Evolutionary conservation across 1,140 invertebrate species (phyloP).

Genomic region (Brachionus manjavacas): DNA sequence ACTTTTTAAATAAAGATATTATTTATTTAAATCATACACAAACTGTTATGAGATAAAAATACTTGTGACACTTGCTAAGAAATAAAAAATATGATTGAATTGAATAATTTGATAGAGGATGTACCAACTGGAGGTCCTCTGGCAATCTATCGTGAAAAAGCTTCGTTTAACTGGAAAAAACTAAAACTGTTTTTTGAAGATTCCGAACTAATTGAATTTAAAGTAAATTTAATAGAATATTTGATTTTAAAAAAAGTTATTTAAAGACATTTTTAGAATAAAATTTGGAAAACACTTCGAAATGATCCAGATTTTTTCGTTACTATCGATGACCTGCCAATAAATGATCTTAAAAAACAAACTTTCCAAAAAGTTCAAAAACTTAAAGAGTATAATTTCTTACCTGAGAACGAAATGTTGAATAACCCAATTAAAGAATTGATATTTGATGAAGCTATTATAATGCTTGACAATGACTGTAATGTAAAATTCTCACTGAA

Average conservation of each 20-base stretch:
- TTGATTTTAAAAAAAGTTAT: too few species aligned
- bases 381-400: conserved; percentile 65
- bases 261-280: too few species aligned
- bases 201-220: conserved; percentile 57
- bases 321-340: conserved; percentile 44
- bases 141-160: conserved; percentile 66
- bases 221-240: conserved; percentile 30
- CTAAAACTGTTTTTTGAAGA: conserved; percentile 70
- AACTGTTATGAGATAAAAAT: too few species aligned
- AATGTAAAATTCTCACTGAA: conserved; percentile 61
- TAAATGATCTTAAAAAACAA: neutral
- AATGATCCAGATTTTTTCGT: conserved; percentile 71
- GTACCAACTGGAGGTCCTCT: conserved; percentile 63
- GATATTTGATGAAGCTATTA: conserved; percentile 58
- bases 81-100: neutral
- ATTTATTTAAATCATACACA: too few species aligned
- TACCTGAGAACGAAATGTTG: conserved; percentile 62
- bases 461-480: conserved; percentile 68
- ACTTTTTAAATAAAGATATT: too few species aligned
- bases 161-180: conserved; percentile 73
- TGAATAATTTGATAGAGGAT: conserved; percentile 27
- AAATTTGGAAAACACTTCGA: conserved; percentile 73
- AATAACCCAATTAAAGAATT: conserved; percentile 55
- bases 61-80: too few species aligned
- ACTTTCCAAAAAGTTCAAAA: conserved; percentile 57